Evolutionary conservation across 2,797 vertebrate species (phyloP).

Genomic region (Gorsachius magnificus): DNA sequence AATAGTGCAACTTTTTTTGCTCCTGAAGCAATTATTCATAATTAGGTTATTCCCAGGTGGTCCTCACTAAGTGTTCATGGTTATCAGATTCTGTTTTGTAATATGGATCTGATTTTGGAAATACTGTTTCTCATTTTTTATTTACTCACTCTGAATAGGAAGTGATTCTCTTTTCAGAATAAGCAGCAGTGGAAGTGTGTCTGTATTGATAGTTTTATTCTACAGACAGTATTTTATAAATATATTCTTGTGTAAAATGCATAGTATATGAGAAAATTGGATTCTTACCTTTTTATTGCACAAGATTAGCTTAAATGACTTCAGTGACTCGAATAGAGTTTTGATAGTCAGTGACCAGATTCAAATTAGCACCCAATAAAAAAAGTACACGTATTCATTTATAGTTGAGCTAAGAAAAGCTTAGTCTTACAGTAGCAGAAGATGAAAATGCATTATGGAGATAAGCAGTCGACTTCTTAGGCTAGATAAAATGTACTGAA

Average conservation of each 20-base stretch:
- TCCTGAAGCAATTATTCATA: background rate
- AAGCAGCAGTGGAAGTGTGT: background rate
- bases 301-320: slow-evolving; percentile 11
- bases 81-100: background rate
- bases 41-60: background rate
- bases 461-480: slow-evolving; percentile 42
- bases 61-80: background rate
- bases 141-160: background rate
- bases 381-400: slow-evolving; percentile 43
- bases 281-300: slow-evolving; percentile 30
- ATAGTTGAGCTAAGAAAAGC: slow-evolving; percentile 29
- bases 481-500: slow-evolving; percentile 46
- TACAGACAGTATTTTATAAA: background rate
- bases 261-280: background rate
- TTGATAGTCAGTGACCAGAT: slow-evolving; percentile 31
- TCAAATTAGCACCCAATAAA: slow-evolving; percentile 40
- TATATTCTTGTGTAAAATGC: background rate
- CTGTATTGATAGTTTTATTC: background rate
- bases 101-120: background rate
- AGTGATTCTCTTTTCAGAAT: background rate
- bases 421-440: slow-evolving; percentile 37
- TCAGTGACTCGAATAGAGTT: slow-evolving; percentile 11
- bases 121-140: background rate
- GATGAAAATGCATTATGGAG: slow-evolving; percentile 50
- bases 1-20: background rate